A percentile compares a stretch with the other conserved stretches of the same genome.
These are phyloP conservation scores for Caenorhabditis inopinata DNA, from an alignment of 1,140 invertebrate species.

Conservation along the genomic window DNA sequence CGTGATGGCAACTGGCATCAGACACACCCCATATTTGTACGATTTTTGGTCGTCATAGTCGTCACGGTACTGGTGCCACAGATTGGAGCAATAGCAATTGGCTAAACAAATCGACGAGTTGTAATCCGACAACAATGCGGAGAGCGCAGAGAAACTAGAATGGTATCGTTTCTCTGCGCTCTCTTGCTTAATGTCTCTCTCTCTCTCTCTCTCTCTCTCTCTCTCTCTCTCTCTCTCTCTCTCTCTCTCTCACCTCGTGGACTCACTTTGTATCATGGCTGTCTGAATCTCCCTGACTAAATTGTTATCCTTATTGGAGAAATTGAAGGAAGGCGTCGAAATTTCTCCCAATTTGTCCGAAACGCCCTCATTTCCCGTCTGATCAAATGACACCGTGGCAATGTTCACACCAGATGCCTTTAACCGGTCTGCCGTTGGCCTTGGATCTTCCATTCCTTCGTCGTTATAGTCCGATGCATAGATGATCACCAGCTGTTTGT, in stretches of 20 bases:
- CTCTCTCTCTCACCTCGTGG: background rate
- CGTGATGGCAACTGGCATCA: background rate
- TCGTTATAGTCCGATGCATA: conserved; percentile 1
- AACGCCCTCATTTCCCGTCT: background rate
- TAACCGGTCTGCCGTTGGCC: background rate
- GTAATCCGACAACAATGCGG: background rate
- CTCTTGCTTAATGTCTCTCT: no score
- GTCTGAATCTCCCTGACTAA: background rate
- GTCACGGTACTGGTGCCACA: background rate
- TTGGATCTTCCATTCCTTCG: background rate
- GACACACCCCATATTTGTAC: background rate
- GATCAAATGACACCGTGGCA: background rate
- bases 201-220: no score
- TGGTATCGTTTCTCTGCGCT: no score
- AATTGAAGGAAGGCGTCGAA: background rate
- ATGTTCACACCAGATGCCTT: background rate
- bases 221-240: no score
- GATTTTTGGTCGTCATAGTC: background rate
- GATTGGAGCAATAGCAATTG: background rate
- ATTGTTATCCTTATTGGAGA: background rate
- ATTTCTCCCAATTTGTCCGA: background rate
- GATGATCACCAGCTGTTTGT: background rate
- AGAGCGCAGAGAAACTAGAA: no score
- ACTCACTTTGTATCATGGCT: background rate
- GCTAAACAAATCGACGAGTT: background rate